Conservation (phyloP, 2,888 invertebrate species). For the Geophilus truncorum region DNA sequence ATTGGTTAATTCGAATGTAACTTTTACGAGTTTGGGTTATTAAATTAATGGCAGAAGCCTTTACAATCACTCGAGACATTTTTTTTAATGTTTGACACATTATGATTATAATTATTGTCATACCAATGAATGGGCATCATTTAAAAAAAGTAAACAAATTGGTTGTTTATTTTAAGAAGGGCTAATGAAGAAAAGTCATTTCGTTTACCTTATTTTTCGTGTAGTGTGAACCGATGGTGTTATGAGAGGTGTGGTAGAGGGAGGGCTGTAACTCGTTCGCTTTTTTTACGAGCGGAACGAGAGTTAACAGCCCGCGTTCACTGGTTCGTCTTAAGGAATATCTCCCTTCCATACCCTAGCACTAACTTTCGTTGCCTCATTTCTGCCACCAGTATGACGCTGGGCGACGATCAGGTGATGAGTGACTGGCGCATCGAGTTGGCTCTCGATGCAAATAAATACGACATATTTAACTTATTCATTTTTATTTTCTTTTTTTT, state of each 20-base stretch:
- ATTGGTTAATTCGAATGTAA: neutral
- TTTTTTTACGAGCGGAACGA: conserved; percentile 16
- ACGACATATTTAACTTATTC: neutral
- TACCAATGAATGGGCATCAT: neutral
- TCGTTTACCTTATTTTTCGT: neutral
- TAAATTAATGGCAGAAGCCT: neutral
- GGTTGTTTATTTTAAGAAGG: neutral
- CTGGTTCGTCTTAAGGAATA: neutral
- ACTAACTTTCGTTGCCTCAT: neutral
- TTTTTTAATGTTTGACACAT: neutral
- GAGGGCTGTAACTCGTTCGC: neutral
- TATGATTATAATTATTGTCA: neutral
- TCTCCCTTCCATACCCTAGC: neutral
- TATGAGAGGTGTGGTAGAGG: neutral
- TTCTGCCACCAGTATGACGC: neutral
- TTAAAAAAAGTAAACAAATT: neutral
- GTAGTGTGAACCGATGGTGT: neutral
- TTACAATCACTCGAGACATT: neutral
- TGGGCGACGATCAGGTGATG: neutral
- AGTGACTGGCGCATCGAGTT: neutral
- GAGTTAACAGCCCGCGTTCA: conserved; percentile 19
- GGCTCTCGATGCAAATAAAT: conserved; percentile 2
- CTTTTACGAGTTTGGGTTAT: neutral
- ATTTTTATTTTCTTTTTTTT: neutral
- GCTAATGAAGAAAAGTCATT: conserved; percentile 2